Conservation (phyloP, 2,797 vertebrate species). For the Rallus crepitans region DNA sequence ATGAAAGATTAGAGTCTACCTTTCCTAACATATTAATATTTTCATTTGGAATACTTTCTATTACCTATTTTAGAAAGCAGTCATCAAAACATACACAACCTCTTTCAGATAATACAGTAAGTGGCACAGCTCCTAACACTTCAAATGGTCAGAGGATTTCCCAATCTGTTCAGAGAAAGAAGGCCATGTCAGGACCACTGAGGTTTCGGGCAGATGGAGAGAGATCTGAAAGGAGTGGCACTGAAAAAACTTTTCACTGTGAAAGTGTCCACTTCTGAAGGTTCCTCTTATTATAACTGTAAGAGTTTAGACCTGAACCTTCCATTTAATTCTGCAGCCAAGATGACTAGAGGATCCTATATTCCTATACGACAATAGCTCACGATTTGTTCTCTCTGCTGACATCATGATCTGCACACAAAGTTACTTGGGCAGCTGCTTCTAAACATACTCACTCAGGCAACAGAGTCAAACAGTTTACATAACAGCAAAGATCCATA, state of each 20-base stretch:
- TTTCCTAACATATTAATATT: neutral
- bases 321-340: neutral
- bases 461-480: neutral
- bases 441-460: neutral
- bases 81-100: neutral
- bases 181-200: neutral
- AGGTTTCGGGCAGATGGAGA: neutral
- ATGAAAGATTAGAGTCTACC: neutral
- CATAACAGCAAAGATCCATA: neutral
- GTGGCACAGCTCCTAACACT: neutral
- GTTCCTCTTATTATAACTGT: neutral
- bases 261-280: neutral
- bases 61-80: neutral
- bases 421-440: neutral
- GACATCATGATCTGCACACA: neutral
- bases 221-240: neutral
- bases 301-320: neutral
- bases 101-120: neutral
- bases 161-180: neutral
- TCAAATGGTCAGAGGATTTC: neutral
- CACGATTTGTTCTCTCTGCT: neutral
- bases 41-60: neutral
- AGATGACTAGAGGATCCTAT: neutral
- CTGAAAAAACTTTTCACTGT: neutral
- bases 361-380: neutral